Evolutionary conservation across 2,797 vertebrate species (phyloP).

Genomic region (Allobates femoralis): DNA sequence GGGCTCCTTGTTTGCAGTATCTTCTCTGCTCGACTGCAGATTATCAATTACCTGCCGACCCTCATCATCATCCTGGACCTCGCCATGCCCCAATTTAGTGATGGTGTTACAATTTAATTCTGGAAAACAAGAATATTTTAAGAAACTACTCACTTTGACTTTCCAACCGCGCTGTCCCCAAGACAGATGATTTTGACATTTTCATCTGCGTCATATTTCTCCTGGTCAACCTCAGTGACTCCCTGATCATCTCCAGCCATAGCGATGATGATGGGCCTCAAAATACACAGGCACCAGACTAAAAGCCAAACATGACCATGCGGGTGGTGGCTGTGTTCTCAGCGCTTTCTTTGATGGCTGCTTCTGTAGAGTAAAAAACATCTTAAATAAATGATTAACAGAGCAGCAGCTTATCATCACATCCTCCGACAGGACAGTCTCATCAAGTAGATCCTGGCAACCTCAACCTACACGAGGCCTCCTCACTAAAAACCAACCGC

Average conservation of each 20-base stretch:
- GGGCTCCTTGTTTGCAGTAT: too few relatives aligned
- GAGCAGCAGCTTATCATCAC: not conserved
- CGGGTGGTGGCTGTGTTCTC: too few relatives aligned
- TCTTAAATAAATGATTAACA: not conserved
- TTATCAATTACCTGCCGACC: too few relatives aligned
- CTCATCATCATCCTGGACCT: too few relatives aligned
- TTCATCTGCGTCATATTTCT: conserved; percentile 84
- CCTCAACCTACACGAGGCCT: too few relatives aligned
- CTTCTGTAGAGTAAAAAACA: not conserved
- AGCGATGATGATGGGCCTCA: not conserved
- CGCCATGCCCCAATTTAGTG: too few relatives aligned
- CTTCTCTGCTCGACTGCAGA: too few relatives aligned
- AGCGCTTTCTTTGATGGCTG: not conserved
- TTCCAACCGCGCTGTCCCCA: conserved; percentile 94
- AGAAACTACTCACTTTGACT: conserved; percentile 85
- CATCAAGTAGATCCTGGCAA: not conserved
- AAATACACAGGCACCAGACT: not conserved
- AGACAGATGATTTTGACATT: conserved; percentile 94
- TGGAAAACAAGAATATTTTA: not conserved
- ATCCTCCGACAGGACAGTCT: not conserved
- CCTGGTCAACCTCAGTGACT: conserved; percentile 79
- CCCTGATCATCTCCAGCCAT: conserved; percentile 67
- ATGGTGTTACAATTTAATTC: too few relatives aligned
- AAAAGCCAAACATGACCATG: not conserved
- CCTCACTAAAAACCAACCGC: too few relatives aligned